Evolutionary conservation across 2,888 invertebrate species (phyloP), one percentile per base, ranked within the genome.

Genomic region (Eucera pruinosa): DNA sequence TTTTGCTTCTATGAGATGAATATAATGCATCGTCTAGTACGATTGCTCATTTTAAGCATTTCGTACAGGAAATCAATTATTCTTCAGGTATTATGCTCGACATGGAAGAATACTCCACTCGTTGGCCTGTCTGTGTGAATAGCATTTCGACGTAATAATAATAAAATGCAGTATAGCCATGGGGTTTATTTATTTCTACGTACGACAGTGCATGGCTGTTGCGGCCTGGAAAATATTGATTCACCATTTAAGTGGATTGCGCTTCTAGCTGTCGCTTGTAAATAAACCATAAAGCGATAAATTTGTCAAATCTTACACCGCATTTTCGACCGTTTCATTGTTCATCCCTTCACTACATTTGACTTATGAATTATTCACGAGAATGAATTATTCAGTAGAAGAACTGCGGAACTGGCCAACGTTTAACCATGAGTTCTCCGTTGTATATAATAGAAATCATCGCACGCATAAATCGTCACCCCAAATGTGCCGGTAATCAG

Each of bases 311-410:
- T 84, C 75, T 81, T 75, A 72, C 69, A 41, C 52, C 67, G 47
- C 48, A 66, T 72, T 80, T 67, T 77, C 80, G 68, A 81, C 54
- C 68, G 50, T 77, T 77, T 82, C 72, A 77, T 70, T 82, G 66
- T 75, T 65, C 71, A 68, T 58, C 71, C 66, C 55, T 64, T 81
- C 64, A 18, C 43, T 43, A 52, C 52, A 23, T 69, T 77, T 64
- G 60, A 52, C 67, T 77, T 71, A 79, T 68, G 81, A 81, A 79
- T 84, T 75, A 80, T 84, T 84, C 75, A 73, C 15, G 39, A 18
- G 25, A n/a, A 60, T 80, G 74, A 79, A 84, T 80, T 75, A 78
- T 80, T 76, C 78, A 72, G 9, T 36, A 18, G 65, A 64, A 82
- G 73, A 84, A 80, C 47, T 69, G 60, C 54, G 47, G 33, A 76